Conservation (phyloP, 92 coral and sea anemone species). For the Siderastrea siderea region DNA sequence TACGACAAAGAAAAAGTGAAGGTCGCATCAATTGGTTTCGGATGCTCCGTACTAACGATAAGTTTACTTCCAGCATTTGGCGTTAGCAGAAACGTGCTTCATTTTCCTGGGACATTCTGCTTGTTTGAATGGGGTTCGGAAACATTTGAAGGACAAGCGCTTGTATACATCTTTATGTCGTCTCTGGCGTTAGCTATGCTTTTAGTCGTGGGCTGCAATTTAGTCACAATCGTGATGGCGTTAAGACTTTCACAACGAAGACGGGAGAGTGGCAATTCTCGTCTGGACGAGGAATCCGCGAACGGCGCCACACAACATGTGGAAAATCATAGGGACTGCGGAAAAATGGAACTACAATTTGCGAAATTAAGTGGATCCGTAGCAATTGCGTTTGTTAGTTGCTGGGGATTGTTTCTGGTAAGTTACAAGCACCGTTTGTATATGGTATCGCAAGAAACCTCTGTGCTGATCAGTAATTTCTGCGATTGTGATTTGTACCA, state of each 20-base stretch:
- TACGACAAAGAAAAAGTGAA: constrained; percentile 89
- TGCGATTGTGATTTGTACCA: too few relatives aligned
- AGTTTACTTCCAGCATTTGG: constrained; percentile 93
- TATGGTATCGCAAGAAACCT: too few relatives aligned
- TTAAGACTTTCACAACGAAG: constrained; percentile 46
- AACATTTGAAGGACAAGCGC: constrained; percentile 81
- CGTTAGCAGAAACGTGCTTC: constrained; percentile 86
- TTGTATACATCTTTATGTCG: constrained; percentile 78
- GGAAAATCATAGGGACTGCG: constrained; percentile 3
- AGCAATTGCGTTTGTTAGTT: constrained; percentile 82
- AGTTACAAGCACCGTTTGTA: constrained; percentile 32
- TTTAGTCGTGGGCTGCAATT: constrained; percentile 79
- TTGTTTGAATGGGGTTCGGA: constrained; percentile 90
- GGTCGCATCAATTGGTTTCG: constrained; percentile 76
- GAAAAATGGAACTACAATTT: constrained; percentile 89
- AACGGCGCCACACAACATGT: neutral
- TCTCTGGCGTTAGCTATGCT: constrained; percentile 74
- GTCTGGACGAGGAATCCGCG: constrained; percentile 35
- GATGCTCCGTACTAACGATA: constrained; percentile 72
- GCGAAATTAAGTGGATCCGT: constrained; percentile 91
- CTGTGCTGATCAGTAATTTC: too few relatives aligned
- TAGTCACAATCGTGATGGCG: constrained; percentile 75
- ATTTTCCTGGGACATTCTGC: constrained; percentile 98
- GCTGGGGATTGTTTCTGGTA: constrained; percentile 94
- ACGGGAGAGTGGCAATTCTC: neutral